Percentiles rank a stretch among this genome's conserved stretches.
Evolutionary conservation across 2,888 invertebrate species (phyloP).

Genomic region (Lasioglossum oenotherae): DNA sequence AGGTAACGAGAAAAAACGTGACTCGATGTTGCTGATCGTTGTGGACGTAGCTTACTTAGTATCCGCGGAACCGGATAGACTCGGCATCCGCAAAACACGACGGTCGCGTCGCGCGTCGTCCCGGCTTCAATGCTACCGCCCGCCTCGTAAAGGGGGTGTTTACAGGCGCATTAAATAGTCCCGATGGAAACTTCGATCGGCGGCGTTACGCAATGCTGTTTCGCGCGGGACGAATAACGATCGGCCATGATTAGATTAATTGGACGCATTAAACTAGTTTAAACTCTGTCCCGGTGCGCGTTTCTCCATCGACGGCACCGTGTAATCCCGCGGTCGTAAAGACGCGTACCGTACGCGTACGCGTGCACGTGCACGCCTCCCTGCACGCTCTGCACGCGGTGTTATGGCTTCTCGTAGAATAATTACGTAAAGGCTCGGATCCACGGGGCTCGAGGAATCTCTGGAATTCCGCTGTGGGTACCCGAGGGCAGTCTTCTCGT

Average conservation of each 20-base stretch:
- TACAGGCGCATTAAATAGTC: conserved; percentile 51
- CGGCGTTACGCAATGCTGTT: conserved; percentile 59
- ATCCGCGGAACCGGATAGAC: background rate
- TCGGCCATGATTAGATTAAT: conserved; percentile 75
- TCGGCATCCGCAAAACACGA: background rate
- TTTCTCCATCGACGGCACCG: conserved; percentile 33
- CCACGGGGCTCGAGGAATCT: background rate
- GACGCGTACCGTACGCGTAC: background rate
- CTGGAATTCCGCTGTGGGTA: background rate
- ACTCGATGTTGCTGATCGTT: background rate
- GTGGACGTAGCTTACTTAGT: background rate
- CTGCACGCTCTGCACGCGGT: conserved; percentile 5
- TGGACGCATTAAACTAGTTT: conserved; percentile 73
- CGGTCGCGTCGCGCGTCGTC: background rate
- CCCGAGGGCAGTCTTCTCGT: background rate
- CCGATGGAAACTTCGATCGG: conserved; percentile 47
- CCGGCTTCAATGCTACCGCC: conserved; percentile 5
- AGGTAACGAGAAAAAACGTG: too few relatives aligned
- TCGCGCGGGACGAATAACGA: conserved; percentile 66
- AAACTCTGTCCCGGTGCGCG: conserved; percentile 44
- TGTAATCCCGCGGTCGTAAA: conserved; percentile 53
- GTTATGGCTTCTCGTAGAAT: conserved; percentile 37
- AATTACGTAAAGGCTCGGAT: conserved; percentile 32
- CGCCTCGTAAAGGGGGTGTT: conserved; percentile 35
- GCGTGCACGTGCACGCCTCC: conserved; percentile 9